Conservation (phyloP, 2,113 vertebrate genomes). For the Tyrannus savana region DNA sequence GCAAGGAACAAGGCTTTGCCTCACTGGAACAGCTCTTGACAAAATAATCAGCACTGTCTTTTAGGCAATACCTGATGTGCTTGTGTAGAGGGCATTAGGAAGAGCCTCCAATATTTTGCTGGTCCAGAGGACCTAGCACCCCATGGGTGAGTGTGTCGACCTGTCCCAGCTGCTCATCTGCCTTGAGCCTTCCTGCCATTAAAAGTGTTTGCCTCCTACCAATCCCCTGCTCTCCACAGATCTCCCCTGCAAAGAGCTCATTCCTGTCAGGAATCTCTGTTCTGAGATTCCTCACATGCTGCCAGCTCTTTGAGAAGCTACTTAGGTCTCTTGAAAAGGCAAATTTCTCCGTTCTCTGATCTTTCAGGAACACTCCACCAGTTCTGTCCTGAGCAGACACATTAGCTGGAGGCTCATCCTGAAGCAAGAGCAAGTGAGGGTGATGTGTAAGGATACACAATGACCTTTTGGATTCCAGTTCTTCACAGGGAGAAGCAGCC, state of each 20-base stretch:
- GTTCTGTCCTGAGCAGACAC: background rate
- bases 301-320: background rate
- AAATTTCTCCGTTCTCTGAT: background rate
- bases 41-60: background rate
- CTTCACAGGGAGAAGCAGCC: background rate
- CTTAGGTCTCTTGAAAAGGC: background rate
- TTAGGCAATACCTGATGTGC: background rate
- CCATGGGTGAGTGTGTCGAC: background rate
- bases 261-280: background rate
- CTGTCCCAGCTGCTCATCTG: background rate
- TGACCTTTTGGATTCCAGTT: background rate
- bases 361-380: background rate
- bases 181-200: background rate
- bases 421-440: background rate
- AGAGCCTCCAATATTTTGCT: rapidly evolving
- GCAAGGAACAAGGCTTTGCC: background rate
- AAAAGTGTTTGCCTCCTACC: background rate
- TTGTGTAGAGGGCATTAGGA: background rate
- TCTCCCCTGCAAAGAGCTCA: background rate
- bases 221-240: background rate
- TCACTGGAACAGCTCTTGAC: background rate
- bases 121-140: background rate
- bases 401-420: background rate
- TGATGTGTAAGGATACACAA: rapidly evolving
- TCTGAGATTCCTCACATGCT: background rate